phyloP scores from a whole-genome alignment of 2,888 invertebrate genomes.

The Rhabditoides inermis region DNA sequence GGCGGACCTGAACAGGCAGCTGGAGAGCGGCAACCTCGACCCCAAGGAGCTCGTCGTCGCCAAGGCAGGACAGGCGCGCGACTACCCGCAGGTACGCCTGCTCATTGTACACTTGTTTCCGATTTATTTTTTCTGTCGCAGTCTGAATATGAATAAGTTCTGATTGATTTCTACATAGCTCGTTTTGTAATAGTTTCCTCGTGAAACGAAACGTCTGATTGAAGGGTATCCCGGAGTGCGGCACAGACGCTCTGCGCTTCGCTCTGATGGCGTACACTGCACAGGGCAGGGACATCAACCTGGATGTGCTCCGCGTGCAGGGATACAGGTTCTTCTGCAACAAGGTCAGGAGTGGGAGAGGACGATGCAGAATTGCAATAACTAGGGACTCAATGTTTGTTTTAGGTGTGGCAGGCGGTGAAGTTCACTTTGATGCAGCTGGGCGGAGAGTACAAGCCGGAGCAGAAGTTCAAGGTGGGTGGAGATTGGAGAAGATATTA shows the following conservation, averaged over 20 bases:
- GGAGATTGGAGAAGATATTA: too few species aligned
- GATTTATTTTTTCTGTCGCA: too few species aligned
- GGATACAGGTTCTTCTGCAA: slow-evolving; percentile 51
- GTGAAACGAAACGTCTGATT: neutral
- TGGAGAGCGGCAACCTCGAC: slow-evolving; percentile 74
- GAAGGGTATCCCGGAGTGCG: slow-evolving; percentile 55
- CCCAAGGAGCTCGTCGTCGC: slow-evolving; percentile 72
- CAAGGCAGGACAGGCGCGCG: slow-evolving; percentile 57
- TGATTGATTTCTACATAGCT: too few species aligned
- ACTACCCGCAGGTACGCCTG: slow-evolving; percentile 44
- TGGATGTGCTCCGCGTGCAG: slow-evolving; percentile 85
- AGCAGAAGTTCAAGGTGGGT: slow-evolving; percentile 12
- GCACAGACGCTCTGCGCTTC: slow-evolving; percentile 81
- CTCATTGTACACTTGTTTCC: too few species aligned
- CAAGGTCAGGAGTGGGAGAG: slow-evolving; percentile 19
- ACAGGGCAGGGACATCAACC: slow-evolving; percentile 84
- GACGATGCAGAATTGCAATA: neutral
- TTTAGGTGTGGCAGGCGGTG: slow-evolving; percentile 83
- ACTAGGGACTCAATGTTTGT: neutral
- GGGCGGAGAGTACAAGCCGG: slow-evolving; percentile 25
- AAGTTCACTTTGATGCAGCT: slow-evolving; percentile 70
- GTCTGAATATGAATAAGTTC: too few species aligned
- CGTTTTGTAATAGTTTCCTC: neutral
- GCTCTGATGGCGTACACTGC: slow-evolving; percentile 80
- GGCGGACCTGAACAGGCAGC: slow-evolving; percentile 67